A percentile compares a stretch with the other conserved stretches of the same genome.
Conservation (phyloP, 2,888 invertebrate species). For the Tetropium fuscum region DNA sequence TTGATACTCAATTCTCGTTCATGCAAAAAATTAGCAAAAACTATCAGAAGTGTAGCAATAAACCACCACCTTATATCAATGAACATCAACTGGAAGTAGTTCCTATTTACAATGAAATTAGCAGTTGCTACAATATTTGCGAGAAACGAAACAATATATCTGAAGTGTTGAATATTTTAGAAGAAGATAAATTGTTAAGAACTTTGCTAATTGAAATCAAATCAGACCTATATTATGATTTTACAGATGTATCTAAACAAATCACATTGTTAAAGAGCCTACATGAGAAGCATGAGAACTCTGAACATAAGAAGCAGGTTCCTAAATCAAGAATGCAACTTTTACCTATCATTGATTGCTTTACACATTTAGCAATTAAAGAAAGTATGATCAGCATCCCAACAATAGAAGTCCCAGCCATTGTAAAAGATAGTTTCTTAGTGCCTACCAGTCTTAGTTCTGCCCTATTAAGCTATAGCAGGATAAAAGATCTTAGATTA, state of each 20-base stretch:
- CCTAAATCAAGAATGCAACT: constrained; percentile 48
- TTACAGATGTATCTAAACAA: constrained; percentile 44
- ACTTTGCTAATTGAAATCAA: constrained; percentile 48
- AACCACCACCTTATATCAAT: constrained; percentile 57
- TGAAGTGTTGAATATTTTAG: constrained; percentile 41
- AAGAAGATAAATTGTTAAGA: constrained; percentile 34
- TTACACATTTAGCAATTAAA: constrained; percentile 45
- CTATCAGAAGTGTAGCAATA: constrained; percentile 54
- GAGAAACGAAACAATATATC: constrained; percentile 39
- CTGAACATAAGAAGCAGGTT: constrained; percentile 11
- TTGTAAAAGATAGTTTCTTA: constrained; percentile 39
- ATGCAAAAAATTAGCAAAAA: constrained; percentile 57
- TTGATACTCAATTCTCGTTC: constrained; percentile 55
- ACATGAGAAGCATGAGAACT: constrained; percentile 35
- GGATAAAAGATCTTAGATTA: constrained; percentile 48
- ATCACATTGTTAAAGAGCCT: constrained; percentile 42
- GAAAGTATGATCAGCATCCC: constrained; percentile 10
- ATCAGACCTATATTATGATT: constrained; percentile 43
- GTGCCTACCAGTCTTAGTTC: constrained; percentile 54
- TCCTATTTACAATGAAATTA: constrained; percentile 43
- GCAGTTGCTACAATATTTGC: constrained; percentile 47
- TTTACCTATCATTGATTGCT: constrained; percentile 54
- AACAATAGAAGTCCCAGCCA: background rate
- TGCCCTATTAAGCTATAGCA: constrained; percentile 47
- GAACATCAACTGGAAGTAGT: constrained; percentile 50